Evolutionary conservation across 2,888 invertebrate species (phyloP).

Genomic region (Ichneumoninae sp.): DNA sequence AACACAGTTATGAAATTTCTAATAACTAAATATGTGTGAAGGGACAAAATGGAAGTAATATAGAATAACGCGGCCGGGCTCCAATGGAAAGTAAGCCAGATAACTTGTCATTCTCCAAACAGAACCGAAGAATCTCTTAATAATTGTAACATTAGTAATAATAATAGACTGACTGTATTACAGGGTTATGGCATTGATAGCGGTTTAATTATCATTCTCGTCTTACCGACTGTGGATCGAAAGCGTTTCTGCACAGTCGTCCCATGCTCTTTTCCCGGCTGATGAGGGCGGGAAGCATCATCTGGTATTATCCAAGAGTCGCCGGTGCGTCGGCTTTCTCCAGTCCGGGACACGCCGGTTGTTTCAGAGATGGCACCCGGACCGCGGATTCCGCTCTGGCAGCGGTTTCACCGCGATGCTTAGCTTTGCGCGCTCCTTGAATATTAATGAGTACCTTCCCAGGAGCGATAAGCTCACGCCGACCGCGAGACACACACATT

Average conservation of each 20-base stretch:
- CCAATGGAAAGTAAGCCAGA: neutral
- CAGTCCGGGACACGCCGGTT: conserved; percentile 69
- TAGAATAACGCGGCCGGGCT: neutral
- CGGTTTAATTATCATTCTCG: neutral
- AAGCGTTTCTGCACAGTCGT: conserved; percentile 50
- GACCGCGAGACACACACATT: conserved; percentile 33
- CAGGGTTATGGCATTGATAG: neutral
- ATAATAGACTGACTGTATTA: neutral
- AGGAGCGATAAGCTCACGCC: conserved; percentile 53
- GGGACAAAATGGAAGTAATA: neutral
- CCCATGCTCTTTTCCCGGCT: conserved; percentile 18
- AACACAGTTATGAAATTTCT: neutral
- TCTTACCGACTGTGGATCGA: conserved; percentile 67
- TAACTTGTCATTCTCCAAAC: neutral
- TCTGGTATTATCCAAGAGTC: conserved; percentile 71
- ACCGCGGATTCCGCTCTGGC: conserved; percentile 39
- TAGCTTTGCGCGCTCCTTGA: conserved; percentile 46
- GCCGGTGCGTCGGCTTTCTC: conserved; percentile 55
- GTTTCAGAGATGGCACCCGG: conserved; percentile 74
- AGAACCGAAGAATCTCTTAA: neutral
- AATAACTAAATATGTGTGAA: neutral
- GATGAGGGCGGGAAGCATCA: conserved; percentile 58
- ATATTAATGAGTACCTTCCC: conserved; percentile 63
- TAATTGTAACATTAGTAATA: neutral
- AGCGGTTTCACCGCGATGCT: neutral